Evolutionary conservation across 2,113 vertebrate species (phyloP).

Genomic region (Phycodurus eques): DNA sequence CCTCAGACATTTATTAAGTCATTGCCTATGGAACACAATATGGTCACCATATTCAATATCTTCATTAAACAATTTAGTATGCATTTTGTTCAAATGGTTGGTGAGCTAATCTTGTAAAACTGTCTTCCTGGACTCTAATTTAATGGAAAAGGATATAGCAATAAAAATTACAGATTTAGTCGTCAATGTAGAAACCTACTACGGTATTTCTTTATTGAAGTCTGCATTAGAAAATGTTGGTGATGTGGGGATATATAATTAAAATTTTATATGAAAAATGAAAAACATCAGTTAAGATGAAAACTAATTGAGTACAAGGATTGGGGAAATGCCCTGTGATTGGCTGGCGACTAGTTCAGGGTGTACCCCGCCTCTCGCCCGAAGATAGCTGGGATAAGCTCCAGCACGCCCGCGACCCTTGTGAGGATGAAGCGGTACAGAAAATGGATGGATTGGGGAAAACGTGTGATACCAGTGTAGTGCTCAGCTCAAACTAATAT

Average conservation of each 20-base stretch:
- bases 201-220: constrained; percentile 37
- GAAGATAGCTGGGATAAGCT: no score
- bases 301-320: not conserved
- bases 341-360: no score
- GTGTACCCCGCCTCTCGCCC: no score
- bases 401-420: no score
- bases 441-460: no score
- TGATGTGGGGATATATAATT: constrained; percentile 23
- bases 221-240: constrained; percentile 30
- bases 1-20: constrained; percentile 68
- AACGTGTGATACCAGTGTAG: no score
- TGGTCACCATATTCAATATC: constrained; percentile 63
- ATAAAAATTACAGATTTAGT: constrained; percentile 17
- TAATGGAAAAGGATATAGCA: constrained; percentile 49
- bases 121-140: constrained; percentile 51
- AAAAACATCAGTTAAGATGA: not conserved
- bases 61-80: constrained; percentile 64
- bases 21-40: constrained; percentile 60
- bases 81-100: constrained; percentile 54
- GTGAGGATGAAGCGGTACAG: no score
- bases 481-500: not conserved
- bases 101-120: constrained; percentile 58
- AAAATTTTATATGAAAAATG: not conserved
- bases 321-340: no score
- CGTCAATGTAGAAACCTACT: constrained; percentile 16